phyloP scores from a whole-genome alignment of 2,888 invertebrate species.

The Yponomeuta malinellus region DNA sequence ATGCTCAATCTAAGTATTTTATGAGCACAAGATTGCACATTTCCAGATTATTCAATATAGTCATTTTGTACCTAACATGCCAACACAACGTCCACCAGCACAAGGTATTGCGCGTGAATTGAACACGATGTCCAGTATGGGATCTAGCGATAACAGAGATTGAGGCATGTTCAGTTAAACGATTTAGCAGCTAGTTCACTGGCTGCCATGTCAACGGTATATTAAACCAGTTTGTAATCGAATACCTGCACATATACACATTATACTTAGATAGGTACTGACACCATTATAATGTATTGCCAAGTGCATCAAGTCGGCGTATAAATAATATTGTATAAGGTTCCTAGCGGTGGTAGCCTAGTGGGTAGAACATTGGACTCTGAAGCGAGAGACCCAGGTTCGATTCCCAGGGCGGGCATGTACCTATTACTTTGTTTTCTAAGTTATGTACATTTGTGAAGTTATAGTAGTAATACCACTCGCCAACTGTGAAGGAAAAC shows the following conservation, averaged over 20 bases:
- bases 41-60: not conserved
- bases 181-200: slow-evolving; percentile 16
- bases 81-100: not conserved
- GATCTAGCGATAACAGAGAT: slow-evolving; percentile 17
- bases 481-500: too few species aligned
- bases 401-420: too few species aligned
- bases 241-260: not conserved
- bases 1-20: too few species aligned
- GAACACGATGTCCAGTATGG: not conserved
- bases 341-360: too few species aligned
- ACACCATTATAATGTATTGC: not conserved
- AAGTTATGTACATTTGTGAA: too few species aligned
- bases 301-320: not conserved
- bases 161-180: slow-evolving; percentile 20
- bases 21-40: too few species aligned
- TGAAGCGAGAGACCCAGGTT: too few species aligned
- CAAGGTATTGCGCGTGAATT: slow-evolving; percentile 2
- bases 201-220: slow-evolving; percentile 11
- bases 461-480: too few species aligned
- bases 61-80: not conserved
- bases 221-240: slow-evolving; percentile 13
- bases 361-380: too few species aligned
- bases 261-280: not conserved
- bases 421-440: too few species aligned
- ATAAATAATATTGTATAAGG: not conserved